A percentile compares a stretch with the other conserved stretches of the same genome.
Evolutionary conservation across 2,888 invertebrate species (phyloP).

Genomic region (Oconnorella tubifera): DNA sequence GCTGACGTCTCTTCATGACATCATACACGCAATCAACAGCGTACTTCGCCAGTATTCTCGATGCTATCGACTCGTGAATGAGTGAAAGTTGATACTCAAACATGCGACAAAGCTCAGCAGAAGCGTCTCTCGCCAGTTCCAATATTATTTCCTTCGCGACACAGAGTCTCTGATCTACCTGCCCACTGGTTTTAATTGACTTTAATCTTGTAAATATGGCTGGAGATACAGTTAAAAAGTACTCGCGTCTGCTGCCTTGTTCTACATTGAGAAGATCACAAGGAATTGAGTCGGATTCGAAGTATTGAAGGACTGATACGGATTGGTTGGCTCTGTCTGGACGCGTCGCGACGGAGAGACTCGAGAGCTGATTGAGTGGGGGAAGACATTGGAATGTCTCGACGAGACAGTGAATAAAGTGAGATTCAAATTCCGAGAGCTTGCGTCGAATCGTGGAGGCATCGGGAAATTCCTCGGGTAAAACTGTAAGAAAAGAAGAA

Average conservation of each 20-base stretch:
- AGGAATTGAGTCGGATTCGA: conserved; percentile 15
- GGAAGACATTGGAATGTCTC: conserved; percentile 20
- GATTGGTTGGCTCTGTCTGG: conserved; percentile 23
- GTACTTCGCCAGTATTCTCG: conserved; percentile 33
- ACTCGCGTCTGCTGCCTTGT: neutral
- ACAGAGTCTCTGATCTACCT: neutral
- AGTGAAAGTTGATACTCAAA: conserved; percentile 38
- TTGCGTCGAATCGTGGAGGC: conserved; percentile 11
- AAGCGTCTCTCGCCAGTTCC: conserved; percentile 32
- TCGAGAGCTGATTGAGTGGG: conserved; percentile 18
- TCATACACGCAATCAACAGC: conserved; percentile 35
- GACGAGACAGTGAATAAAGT: conserved; percentile 15
- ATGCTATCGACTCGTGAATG: conserved; percentile 29
- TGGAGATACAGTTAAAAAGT: conserved; percentile 14
- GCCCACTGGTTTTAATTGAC: conserved; percentile 5
- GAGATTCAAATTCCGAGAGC: conserved; percentile 16
- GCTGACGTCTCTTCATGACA: conserved; percentile 17
- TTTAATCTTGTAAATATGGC: conserved; percentile 7
- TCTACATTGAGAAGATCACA: neutral
- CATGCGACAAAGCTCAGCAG: conserved; percentile 31
- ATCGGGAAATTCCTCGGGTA: conserved; percentile 21
- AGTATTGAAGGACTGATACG: conserved; percentile 18
- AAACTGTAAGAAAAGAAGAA: conserved; percentile 6
- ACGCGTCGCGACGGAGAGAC: conserved; percentile 19
- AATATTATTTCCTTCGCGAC: conserved; percentile 14